Percentiles rank a stretch among this genome's conserved stretches.
phyloP scores from a whole-genome alignment of 2,888 invertebrate species.

The Stratiomys singularior region DNA sequence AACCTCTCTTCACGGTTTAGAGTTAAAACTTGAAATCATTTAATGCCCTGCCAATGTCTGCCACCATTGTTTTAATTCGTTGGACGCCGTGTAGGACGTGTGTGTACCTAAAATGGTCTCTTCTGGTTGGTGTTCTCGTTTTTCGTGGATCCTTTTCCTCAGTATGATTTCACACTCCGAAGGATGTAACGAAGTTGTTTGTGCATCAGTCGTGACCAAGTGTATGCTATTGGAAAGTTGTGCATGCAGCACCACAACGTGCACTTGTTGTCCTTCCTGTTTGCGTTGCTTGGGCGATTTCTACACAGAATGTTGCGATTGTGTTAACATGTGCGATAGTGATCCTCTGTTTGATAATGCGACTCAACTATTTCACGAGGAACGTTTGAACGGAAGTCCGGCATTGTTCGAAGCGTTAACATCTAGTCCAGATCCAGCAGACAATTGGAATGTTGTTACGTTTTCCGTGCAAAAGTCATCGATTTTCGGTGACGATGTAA shows the following conservation, averaged over 20 bases:
- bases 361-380: conserved; percentile 7
- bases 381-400: conserved; percentile 15
- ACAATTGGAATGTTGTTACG: background rate
- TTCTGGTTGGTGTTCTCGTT: background rate
- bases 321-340: conserved; percentile 16
- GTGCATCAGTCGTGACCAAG: conserved; percentile 27
- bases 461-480: background rate
- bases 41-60: no score
- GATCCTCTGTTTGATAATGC: background rate
- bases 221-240: conserved; percentile 34
- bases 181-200: conserved; percentile 29
- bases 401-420: conserved; percentile 26
- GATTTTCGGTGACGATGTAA: background rate
- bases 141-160: background rate
- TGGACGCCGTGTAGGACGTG: background rate
- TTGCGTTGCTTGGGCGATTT: conserved; percentile 25
- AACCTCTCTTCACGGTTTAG: no score
- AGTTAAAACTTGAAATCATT: no score
- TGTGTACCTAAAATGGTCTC: background rate
- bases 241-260: background rate
- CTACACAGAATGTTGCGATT: conserved; percentile 32
- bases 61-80: no score
- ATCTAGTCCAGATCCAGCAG: background rate
- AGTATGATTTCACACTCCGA: background rate
- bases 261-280: conserved; percentile 24